Percentiles rank a stretch among this genome's conserved stretches.
Conservation (phyloP, 2,113 vertebrate genomes). For the Anguilla rostrata region DNA sequence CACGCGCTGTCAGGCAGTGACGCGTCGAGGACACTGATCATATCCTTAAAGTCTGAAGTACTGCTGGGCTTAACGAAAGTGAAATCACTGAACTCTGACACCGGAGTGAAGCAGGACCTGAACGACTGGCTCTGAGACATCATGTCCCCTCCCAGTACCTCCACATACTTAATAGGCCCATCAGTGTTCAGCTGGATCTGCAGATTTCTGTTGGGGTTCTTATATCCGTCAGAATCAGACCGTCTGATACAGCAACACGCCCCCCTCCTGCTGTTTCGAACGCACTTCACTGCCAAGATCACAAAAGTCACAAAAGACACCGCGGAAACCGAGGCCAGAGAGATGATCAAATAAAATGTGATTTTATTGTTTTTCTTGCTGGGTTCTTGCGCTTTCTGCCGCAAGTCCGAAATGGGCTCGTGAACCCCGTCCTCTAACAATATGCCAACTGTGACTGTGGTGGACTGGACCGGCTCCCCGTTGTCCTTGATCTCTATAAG, state of each 20-base stretch:
- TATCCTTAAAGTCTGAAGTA: slow-evolving; percentile 63
- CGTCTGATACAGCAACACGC: slow-evolving; percentile 48
- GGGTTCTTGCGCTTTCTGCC: slow-evolving; percentile 49
- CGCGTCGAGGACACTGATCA: slow-evolving; percentile 60
- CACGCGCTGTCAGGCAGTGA: slow-evolving; percentile 64
- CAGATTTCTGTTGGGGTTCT: slow-evolving; percentile 64
- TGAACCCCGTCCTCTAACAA: slow-evolving; percentile 66
- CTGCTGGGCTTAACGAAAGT: slow-evolving; percentile 70
- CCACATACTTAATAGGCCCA: slow-evolving; percentile 71
- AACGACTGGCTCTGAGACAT: slow-evolving; percentile 66
- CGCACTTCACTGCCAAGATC: slow-evolving; percentile 39
- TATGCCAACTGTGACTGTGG: slow-evolving; percentile 63
- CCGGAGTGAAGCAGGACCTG: slow-evolving; percentile 67
- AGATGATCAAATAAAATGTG: slow-evolving; percentile 54
- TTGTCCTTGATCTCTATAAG: slow-evolving; percentile 64
- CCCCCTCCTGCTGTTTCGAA: slow-evolving; percentile 33
- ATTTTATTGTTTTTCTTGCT: slow-evolving; percentile 54
- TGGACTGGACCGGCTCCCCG: slow-evolving; percentile 64
- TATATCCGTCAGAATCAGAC: slow-evolving; percentile 46
- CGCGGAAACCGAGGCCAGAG: slow-evolving; percentile 36
- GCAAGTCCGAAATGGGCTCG: slow-evolving; percentile 56
- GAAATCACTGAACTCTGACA: slow-evolving; percentile 69
- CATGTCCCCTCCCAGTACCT: slow-evolving; percentile 64
- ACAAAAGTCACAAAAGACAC: slow-evolving; percentile 40
- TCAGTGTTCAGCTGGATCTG: slow-evolving; percentile 69